These are phyloP conservation scores for Carettochelys insculpta DNA, from an alignment of 2,113 vertebrate species.

Conservation along the genomic window DNA sequence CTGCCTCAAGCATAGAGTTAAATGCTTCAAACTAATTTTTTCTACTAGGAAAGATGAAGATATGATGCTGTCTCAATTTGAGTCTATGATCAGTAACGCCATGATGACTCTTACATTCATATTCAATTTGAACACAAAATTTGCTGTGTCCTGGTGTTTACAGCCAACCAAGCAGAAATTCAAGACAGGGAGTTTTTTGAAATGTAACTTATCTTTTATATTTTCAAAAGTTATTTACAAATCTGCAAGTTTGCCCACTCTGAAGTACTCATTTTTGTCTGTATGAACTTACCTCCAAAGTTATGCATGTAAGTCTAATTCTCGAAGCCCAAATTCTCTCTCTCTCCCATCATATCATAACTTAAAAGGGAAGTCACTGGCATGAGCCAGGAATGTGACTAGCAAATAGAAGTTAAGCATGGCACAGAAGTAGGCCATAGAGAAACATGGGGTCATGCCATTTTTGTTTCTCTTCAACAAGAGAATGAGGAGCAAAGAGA, in stretches of 20 bases:
- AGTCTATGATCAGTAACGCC: not conserved
- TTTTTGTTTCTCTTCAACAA: slow-evolving; percentile 40
- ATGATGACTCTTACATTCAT: not conserved
- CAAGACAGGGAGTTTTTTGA: not conserved
- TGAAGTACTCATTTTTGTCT: not conserved
- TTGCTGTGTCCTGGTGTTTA: not conserved
- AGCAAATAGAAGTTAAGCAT: not conserved
- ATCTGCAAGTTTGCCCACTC: not conserved
- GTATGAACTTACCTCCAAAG: not conserved
- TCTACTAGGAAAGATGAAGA: not conserved
- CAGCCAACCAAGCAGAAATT: not conserved
- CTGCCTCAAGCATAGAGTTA: not conserved
- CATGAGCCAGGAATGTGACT: not conserved
- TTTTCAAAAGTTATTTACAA: not conserved
- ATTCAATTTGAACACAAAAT: not conserved
- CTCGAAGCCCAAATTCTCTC: not conserved
- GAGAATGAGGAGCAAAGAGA: not conserved
- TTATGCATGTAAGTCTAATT: not conserved
- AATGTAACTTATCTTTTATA: not conserved
- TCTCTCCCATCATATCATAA: accelerated
- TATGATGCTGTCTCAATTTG: not conserved
- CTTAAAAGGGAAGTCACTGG: not conserved
- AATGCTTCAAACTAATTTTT: not conserved
- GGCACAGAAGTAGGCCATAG: slow-evolving; percentile 3
- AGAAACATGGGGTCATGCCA: slow-evolving; percentile 20